Conservation (phyloP, 2,113 vertebrate species). For the Oceanodroma tethys region DNA sequence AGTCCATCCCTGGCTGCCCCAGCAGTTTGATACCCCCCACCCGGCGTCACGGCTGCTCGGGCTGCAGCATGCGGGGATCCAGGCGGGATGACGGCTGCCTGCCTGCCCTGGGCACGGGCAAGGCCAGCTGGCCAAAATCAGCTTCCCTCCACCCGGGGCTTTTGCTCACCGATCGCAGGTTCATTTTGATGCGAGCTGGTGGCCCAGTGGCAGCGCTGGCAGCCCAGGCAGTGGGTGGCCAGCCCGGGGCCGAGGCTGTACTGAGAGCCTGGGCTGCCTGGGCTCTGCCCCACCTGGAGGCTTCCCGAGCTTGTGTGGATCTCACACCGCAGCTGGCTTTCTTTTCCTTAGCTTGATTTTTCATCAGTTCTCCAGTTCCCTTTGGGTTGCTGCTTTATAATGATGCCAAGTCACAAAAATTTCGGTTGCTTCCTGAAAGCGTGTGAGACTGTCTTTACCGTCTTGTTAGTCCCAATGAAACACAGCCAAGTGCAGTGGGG, state of each 20-base stretch:
- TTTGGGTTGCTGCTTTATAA: neutral
- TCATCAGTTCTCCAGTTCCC: neutral
- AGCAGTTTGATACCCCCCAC: neutral
- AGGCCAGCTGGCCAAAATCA: neutral
- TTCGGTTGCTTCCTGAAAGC: neutral
- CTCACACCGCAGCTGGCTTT: neutral
- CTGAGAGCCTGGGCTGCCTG: neutral
- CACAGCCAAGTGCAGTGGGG: neutral
- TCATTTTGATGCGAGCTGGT: neutral
- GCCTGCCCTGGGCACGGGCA: neutral
- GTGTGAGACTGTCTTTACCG: neutral
- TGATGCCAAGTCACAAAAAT: neutral
- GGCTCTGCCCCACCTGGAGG: neutral
- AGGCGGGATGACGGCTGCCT: neutral
- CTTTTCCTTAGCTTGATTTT: neutral
- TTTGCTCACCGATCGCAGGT: neutral
- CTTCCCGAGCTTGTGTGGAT: neutral
- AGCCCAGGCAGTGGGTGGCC: neutral
- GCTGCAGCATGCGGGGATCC: neutral
- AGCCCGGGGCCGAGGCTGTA: neutral
- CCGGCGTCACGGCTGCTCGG: accelerated
- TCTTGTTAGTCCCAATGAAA: neutral
- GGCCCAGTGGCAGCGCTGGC: neutral
- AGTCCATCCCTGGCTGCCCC: neutral
- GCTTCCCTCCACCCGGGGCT: neutral